Percentiles rank a stretch among this genome's conserved stretches.
These are phyloP conservation scores for mouse (Mus musculus) DNA, from an alignment of 2,113 vertebrate genomes.

Conservation along the genomic window GRCm39 chr13:63949501-63950000, in stretches of 20 bases:
- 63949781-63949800: no score
- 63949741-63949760: no score
- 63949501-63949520: neutral
- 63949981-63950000: neutral
- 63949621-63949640: neutral
- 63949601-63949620: neutral
- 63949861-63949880: neutral
- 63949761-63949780: no score
- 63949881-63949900: neutral
- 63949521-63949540: neutral
- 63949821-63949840: no score
- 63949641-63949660: no score
- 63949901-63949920: neutral
- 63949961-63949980: neutral
- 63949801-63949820: no score
- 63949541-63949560: neutral
- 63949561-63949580: neutral
- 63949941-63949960: neutral
- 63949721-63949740: no score
- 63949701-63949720: no score
- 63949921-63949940: neutral
- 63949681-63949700: no score
- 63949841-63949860: neutral
- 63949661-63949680: no score
- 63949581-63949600: neutral